Conservation (phyloP, 2,888 invertebrate species). For the Tachina fera region DNA sequence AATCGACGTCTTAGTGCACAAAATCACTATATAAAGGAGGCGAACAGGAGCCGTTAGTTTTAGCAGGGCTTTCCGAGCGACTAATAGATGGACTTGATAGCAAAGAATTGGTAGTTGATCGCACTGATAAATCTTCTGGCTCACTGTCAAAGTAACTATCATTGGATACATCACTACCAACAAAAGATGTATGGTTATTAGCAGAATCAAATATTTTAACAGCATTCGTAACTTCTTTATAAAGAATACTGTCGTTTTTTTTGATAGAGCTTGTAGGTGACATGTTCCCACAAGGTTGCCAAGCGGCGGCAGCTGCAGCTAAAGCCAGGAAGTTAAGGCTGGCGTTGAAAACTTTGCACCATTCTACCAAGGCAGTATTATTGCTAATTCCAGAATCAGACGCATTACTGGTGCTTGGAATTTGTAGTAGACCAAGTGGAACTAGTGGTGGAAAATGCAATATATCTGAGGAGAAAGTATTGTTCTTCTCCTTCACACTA, state of each 20-base stretch:
- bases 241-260: constrained; percentile 85
- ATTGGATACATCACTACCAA: constrained; percentile 77
- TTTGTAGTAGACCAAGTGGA: constrained; percentile 72
- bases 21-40: constrained; percentile 74
- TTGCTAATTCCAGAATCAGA: constrained; percentile 73
- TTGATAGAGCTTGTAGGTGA: constrained; percentile 76
- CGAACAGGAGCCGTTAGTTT: constrained; percentile 73
- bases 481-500: constrained; percentile 70
- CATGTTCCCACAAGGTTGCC: constrained; percentile 71
- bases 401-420: constrained; percentile 71
- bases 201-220: constrained; percentile 39
- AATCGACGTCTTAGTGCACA: constrained; percentile 73
- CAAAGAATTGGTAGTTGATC: constrained; percentile 76
- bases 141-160: constrained; percentile 80
- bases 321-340: constrained; percentile 79
- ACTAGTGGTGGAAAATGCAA: constrained; percentile 51
- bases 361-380: constrained; percentile 86
- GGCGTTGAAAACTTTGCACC: constrained; percentile 88
- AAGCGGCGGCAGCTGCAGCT: constrained; percentile 77
- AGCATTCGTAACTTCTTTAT: constrained; percentile 86
- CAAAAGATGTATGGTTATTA: constrained; percentile 74
- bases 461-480: constrained; percentile 33
- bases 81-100: constrained; percentile 75
- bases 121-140: constrained; percentile 81
- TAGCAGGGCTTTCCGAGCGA: constrained; percentile 77